Conservation (phyloP, 2,888 invertebrate genomes). For the Zhuqinia jingwanae region DNA sequence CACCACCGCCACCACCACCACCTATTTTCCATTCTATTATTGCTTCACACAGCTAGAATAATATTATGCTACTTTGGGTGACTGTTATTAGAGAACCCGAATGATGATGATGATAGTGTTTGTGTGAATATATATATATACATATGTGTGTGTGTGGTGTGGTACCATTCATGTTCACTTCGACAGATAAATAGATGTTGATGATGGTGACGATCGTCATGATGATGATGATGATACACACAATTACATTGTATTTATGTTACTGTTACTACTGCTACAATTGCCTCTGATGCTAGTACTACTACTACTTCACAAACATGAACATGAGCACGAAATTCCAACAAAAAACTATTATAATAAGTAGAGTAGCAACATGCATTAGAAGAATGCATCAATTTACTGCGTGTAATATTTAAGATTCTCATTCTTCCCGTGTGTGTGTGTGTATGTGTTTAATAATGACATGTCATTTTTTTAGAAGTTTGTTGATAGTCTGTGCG, state of each 20-base stretch:
- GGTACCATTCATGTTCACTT: conserved; percentile 48
- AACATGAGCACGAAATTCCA: not conserved
- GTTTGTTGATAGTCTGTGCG: no score
- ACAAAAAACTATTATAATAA: conserved; percentile 17
- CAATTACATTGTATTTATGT: conserved; percentile 30
- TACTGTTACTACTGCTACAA: conserved; percentile 16
- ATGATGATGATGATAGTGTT: conserved; percentile 8
- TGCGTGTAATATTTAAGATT: not conserved
- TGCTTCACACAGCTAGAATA: conserved; percentile 26
- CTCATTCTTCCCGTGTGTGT: not conserved
- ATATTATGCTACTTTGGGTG: conserved; percentile 39
- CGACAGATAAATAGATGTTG: conserved; percentile 47
- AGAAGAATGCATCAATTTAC: conserved; percentile 21
- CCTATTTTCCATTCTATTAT: conserved; percentile 43
- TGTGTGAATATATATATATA: no score
- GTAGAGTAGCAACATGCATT: not conserved
- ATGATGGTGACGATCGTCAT: no score
- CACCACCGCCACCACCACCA: conserved; percentile 5
- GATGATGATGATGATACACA: conserved; percentile 22
- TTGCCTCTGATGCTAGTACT: no score
- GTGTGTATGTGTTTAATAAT: conserved; percentile 11
- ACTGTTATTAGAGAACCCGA: conserved; percentile 28
- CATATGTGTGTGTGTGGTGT: conserved; percentile 10
- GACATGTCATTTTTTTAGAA: conserved; percentile 58
- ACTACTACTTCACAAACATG: not conserved